Evolutionary conservation across 2,888 invertebrate genomes (phyloP).

Genomic region (Uropetala carovei): DNA sequence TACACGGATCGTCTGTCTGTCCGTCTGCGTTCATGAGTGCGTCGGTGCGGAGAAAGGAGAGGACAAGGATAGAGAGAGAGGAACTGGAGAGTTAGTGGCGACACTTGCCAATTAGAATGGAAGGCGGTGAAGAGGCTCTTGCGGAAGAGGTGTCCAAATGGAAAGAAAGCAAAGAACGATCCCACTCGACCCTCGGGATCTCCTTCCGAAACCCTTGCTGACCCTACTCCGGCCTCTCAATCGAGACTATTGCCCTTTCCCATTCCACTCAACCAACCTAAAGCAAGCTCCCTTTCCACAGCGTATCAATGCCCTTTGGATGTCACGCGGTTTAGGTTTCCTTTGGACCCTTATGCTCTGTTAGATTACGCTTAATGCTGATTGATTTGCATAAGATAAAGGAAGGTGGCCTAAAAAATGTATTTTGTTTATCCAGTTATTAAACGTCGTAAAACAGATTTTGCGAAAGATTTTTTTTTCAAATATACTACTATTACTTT

Average conservation of each 20-base stretch:
- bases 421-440: too few species aligned
- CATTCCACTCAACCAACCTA: not conserved
- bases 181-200: not conserved
- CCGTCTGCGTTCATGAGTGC: not conserved
- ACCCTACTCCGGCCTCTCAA: not conserved
- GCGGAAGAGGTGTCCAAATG: constrained; percentile 20
- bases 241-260: not conserved
- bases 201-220: not conserved
- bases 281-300: not conserved
- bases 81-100: not conserved
- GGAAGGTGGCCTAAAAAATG: too few species aligned
- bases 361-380: too few species aligned
- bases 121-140: not conserved
- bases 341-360: too few species aligned
- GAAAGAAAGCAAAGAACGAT: constrained; percentile 51
- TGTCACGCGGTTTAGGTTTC: too few species aligned
- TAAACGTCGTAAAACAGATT: too few species aligned
- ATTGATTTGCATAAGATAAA: too few species aligned
- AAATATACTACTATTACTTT: too few species aligned
- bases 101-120: not conserved
- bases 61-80: not conserved
- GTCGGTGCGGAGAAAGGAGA: not conserved
- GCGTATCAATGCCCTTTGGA: too few species aligned
- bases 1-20: not conserved
- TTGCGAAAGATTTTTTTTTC: too few species aligned